These are phyloP conservation scores for Acanthaster planci DNA, from an alignment of 35 echinoderm and acorn worm species.

Conservation along the genomic window DNA sequence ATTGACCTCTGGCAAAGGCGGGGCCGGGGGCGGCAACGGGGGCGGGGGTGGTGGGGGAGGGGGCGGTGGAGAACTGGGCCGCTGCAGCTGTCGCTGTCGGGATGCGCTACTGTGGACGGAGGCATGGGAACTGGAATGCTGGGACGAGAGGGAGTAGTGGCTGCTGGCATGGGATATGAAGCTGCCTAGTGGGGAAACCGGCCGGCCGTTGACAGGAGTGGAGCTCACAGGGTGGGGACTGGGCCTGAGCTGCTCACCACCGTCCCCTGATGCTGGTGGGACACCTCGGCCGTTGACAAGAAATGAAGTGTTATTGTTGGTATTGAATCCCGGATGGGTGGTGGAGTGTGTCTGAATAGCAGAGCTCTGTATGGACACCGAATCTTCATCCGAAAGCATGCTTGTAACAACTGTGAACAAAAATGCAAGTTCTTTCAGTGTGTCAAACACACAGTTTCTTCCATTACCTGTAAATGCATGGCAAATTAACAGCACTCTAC, in stretches of 20 bases:
- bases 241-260: neutral
- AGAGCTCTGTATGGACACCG: neutral
- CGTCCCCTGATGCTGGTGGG: neutral
- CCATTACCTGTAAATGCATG: too few relatives aligned
- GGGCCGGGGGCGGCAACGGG: slow-evolving; percentile 69
- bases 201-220: neutral
- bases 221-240: neutral
- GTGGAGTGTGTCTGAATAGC: neutral
- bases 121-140: neutral
- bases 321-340: slow-evolving; percentile 18
- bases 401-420: slow-evolving; percentile 32
- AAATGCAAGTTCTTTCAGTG: neutral
- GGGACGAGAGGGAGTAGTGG: neutral
- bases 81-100: neutral
- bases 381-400: slow-evolving; percentile 33
- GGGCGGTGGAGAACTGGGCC: slow-evolving; percentile 37
- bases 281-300: neutral
- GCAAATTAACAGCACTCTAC: too few relatives aligned
- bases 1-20: slow-evolving; percentile 44
- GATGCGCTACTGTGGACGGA: neutral
- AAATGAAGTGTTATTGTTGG: slow-evolving; percentile 25
- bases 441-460: too few relatives aligned
- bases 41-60: slow-evolving; percentile 67
- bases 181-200: neutral
- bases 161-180: slow-evolving; percentile 6